phyloP scores from a whole-genome alignment of 2,113 vertebrate species.

The Azemiops feae region DNA sequence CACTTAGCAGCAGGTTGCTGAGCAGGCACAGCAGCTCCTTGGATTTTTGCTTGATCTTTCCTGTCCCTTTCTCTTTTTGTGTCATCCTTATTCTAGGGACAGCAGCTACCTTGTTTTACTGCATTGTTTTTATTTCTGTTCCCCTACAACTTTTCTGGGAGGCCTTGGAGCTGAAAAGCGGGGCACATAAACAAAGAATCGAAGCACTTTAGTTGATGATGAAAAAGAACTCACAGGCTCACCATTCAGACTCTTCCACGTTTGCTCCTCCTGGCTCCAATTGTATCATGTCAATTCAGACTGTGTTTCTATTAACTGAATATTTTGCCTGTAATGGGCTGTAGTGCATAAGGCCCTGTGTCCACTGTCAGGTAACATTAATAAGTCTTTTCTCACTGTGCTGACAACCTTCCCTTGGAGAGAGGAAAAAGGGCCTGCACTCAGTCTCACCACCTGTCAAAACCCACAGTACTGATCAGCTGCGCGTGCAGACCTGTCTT shows the following conservation, averaged over 20 bases:
- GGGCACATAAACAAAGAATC: not conserved
- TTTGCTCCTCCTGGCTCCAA: not conserved
- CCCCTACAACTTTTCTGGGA: not conserved
- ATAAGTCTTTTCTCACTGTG: not conserved
- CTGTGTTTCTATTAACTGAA: not conserved
- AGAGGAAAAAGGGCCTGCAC: not conserved
- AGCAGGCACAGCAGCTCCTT: not conserved
- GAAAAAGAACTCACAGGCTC: not conserved
- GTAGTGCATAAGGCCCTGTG: not conserved
- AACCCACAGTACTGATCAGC: not conserved
- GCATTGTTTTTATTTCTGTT: not conserved
- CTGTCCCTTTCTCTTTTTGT: not conserved
- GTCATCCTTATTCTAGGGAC: not conserved
- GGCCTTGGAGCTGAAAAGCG: not conserved
- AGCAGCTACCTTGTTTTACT: not conserved
- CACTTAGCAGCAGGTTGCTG: not conserved
- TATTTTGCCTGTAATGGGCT: not conserved
- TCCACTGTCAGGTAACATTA: not conserved
- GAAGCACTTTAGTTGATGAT: not conserved
- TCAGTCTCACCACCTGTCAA: not conserved
- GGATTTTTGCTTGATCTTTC: not conserved
- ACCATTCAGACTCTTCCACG: not conserved
- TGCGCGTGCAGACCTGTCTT: not conserved
- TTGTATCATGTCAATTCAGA: not conserved
- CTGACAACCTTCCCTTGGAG: not conserved